These are phyloP conservation scores for Porites cylindrica DNA, from an alignment of 92 coral and sea anemone species.

Conservation along the genomic window DNA sequence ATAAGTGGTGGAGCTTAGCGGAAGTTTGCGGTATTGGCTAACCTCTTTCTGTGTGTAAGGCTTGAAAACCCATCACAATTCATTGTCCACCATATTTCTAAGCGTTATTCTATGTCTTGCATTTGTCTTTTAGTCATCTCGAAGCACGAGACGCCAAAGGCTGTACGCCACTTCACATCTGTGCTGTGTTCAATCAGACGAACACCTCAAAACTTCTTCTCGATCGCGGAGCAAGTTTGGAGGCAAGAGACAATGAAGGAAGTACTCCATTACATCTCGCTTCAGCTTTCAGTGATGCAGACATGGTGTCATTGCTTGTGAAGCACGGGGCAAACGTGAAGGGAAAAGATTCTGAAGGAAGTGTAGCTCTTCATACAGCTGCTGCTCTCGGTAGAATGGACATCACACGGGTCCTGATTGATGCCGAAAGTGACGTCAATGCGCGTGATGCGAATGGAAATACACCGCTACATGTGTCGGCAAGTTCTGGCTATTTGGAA, in stretches of 20 bases:
- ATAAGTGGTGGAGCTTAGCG: too few species aligned
- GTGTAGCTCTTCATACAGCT: slow-evolving; percentile 12
- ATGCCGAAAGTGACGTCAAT: slow-evolving; percentile 5
- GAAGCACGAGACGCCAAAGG: slow-evolving; percentile 28
- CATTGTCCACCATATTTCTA: neutral
- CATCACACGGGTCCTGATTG: neutral
- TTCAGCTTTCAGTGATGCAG: slow-evolving; percentile 23
- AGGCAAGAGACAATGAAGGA: slow-evolving; percentile 28
- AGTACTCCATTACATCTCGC: slow-evolving; percentile 42
- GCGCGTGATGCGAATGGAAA: neutral
- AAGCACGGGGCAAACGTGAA: slow-evolving; percentile 9
- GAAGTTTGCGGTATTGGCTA: too few species aligned
- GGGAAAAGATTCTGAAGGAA: slow-evolving; percentile 8
- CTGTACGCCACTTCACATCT: slow-evolving; percentile 25
- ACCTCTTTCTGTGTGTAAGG: too few species aligned
- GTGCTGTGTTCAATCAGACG: slow-evolving; percentile 19
- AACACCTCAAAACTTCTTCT: neutral
- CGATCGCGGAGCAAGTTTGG: slow-evolving; percentile 21
- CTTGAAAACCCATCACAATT: neutral
- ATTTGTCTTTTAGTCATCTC: slow-evolving; percentile 1
- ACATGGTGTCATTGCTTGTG: slow-evolving; percentile 11
- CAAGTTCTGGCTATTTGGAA: slow-evolving; percentile 19
- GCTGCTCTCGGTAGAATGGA: slow-evolving; percentile 9
- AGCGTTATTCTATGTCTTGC: neutral
- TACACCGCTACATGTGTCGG: slow-evolving; percentile 32